Percentiles rank a stretch among this genome's conserved stretches.
Conservation (phyloP, 1,140 invertebrate genomes). For the Zaprionus camerounensis region DNA sequence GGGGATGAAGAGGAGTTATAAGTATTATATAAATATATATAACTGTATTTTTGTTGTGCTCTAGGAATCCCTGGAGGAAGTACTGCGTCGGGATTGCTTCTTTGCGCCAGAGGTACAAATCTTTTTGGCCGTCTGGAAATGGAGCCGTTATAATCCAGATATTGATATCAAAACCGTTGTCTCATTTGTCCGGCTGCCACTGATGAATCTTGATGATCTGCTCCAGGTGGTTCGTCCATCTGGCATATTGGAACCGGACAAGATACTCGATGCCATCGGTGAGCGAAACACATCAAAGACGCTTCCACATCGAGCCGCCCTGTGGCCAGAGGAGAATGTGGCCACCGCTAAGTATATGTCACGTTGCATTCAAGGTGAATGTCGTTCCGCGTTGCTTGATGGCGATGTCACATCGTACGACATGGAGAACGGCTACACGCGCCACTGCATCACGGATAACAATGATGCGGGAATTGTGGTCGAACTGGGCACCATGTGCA, state of each 20-base stretch:
- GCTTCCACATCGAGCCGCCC: slow-evolving; percentile 92
- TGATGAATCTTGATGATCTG: slow-evolving; percentile 94
- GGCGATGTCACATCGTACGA: slow-evolving; percentile 89
- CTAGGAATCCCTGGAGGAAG: slow-evolving; percentile 89
- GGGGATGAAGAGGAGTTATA: not conserved
- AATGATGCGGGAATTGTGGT: slow-evolving; percentile 92
- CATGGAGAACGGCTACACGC: slow-evolving; percentile 90
- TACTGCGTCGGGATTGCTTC: slow-evolving; percentile 97
- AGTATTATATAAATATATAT: slow-evolving; percentile 32
- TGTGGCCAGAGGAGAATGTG: slow-evolving; percentile 95
- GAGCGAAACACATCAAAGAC: slow-evolving; percentile 91
- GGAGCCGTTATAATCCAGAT: slow-evolving; percentile 92
- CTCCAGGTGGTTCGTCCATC: slow-evolving; percentile 94
- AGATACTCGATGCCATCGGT: slow-evolving; percentile 97
- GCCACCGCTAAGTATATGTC: slow-evolving; percentile 91
- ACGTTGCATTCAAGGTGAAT: slow-evolving; percentile 94
- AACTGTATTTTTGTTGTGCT: slow-evolving; percentile 5
- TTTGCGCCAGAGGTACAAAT: slow-evolving; percentile 98
- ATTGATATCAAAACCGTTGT: slow-evolving; percentile 86
- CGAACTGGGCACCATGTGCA: slow-evolving; percentile 93
- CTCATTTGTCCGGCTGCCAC: slow-evolving; percentile 91
- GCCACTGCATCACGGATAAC: slow-evolving; percentile 94
- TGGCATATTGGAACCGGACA: slow-evolving; percentile 93
- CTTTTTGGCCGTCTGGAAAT: slow-evolving; percentile 93
- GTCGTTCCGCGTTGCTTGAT: slow-evolving; percentile 93